Evolutionary conservation across 2,113 vertebrate species (phyloP).

Genomic region (Macaca mulatta): DNA sequence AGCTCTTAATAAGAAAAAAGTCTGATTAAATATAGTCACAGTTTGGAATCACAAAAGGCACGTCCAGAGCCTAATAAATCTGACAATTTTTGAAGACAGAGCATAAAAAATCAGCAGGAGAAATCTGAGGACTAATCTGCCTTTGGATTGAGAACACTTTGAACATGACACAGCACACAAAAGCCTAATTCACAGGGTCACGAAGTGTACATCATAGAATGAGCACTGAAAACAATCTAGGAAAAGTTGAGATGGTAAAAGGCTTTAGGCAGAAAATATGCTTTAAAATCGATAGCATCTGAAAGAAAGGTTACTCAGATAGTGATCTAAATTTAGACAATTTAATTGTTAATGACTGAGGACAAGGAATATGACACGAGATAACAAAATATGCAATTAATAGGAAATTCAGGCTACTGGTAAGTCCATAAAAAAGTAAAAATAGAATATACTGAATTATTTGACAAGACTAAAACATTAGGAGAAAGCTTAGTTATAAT

Average conservation of each 20-base stretch:
- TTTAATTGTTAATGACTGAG: background rate
- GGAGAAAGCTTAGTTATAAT: background rate
- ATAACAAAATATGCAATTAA: background rate
- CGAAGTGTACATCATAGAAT: background rate
- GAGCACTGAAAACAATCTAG: background rate
- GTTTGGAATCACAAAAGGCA: conserved; percentile 36
- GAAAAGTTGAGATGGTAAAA: background rate
- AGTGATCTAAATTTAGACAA: background rate
- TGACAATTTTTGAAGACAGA: conserved; percentile 29
- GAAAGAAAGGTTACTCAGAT: background rate
- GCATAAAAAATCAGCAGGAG: conserved; percentile 23
- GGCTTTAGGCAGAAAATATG: background rate
- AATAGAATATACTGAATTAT: background rate
- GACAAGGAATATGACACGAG: background rate
- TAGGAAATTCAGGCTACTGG: background rate
- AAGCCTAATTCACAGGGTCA: conserved; percentile 48
- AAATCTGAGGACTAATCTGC: conserved; percentile 35
- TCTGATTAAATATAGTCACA: conserved; percentile 59
- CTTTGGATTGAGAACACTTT: conserved; percentile 43
- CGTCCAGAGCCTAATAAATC: conserved; percentile 22
- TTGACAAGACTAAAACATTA: background rate
- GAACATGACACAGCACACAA: background rate
- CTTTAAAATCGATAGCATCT: background rate
- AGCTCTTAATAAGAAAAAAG: conserved; percentile 14
- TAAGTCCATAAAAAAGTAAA: background rate